Conservation (phyloP, 2,888 invertebrate genomes). For the Drosophila mercatorum region DNA sequence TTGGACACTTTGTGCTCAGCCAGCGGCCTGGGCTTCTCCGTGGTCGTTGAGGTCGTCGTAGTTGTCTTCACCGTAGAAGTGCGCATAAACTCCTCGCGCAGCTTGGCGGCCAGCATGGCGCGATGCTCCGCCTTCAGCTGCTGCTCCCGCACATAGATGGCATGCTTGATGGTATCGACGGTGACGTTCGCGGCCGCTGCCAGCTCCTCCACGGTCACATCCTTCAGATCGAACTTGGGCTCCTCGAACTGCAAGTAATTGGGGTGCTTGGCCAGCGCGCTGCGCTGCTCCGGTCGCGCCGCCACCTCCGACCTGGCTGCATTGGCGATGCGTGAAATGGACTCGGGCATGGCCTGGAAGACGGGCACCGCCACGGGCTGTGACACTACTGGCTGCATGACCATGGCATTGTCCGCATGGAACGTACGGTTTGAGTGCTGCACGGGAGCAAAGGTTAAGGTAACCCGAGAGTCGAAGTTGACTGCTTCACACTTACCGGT, state of each 20-base stretch:
- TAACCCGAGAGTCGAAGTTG: not conserved
- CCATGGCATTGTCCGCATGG: slow-evolving; percentile 78
- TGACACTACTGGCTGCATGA: slow-evolving; percentile 62
- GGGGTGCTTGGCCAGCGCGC: slow-evolving; percentile 62
- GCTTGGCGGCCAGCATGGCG: slow-evolving; percentile 76
- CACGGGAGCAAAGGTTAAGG: not conserved
- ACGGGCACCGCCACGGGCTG: slow-evolving; percentile 84
- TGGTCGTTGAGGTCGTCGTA: slow-evolving; percentile 85
- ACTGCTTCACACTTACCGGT: slow-evolving; percentile 52
- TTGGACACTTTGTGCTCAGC: slow-evolving; percentile 80
- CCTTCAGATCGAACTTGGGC: slow-evolving; percentile 81
- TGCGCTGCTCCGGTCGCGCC: slow-evolving; percentile 57
- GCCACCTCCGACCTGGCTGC: slow-evolving; percentile 46
- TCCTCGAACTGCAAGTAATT: slow-evolving; percentile 82
- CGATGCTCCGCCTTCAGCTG: slow-evolving; percentile 87
- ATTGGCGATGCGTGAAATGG: slow-evolving; percentile 83
- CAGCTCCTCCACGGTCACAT: slow-evolving; percentile 85
- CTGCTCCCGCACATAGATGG: slow-evolving; percentile 89
- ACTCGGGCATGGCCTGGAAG: slow-evolving; percentile 86
- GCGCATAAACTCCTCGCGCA: slow-evolving; percentile 83
- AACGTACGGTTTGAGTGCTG: slow-evolving; percentile 80
- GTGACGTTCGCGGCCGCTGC: slow-evolving; percentile 91
- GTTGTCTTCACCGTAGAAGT: slow-evolving; percentile 85
- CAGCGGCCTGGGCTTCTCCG: slow-evolving; percentile 49
- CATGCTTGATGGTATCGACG: slow-evolving; percentile 91